Conservation (phyloP, 2,888 invertebrate genomes). For the Orthosia gracilis region DNA sequence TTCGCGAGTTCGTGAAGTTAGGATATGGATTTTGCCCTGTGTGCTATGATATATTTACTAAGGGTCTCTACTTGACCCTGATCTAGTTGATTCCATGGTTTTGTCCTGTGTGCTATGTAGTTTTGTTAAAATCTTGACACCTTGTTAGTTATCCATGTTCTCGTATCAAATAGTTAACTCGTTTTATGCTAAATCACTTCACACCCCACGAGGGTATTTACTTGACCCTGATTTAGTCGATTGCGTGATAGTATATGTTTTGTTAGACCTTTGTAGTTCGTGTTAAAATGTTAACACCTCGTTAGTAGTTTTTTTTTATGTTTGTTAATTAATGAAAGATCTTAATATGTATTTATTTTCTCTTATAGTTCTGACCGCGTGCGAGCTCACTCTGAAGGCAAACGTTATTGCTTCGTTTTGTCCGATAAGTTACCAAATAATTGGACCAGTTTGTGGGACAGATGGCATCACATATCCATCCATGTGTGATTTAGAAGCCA, state of each 20-base stretch:
- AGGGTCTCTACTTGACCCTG: conserved; percentile 12
- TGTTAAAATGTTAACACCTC: not conserved
- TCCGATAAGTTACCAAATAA: conserved; percentile 57
- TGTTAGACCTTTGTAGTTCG: not conserved
- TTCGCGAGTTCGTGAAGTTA: too few species aligned
- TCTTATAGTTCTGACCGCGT: conserved; percentile 39
- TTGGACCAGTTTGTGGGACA: conserved; percentile 65
- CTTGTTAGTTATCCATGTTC: not conserved
- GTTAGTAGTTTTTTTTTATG: not conserved
- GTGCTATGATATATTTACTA: not conserved
- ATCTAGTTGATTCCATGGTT: conserved; percentile 24
- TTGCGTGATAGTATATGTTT: conserved; percentile 11
- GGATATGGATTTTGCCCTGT: too few species aligned
- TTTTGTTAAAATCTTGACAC: not conserved
- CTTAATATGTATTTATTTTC: conserved; percentile 9
- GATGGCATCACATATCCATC: conserved; percentile 61
- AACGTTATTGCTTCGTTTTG: conserved; percentile 42
- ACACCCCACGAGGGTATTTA: too few species aligned
- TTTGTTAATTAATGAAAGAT: not conserved
- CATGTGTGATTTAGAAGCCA: conserved; percentile 64
- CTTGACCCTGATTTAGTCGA: conserved; percentile 14
- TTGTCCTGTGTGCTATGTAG: not conserved
- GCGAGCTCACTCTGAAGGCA: conserved; percentile 18
- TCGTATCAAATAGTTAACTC: not conserved
- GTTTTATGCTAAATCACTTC: too few species aligned